These are phyloP conservation scores for Leptobrachium leishanense DNA, from an alignment of 2,113 vertebrate genomes.

Conservation along the genomic window DNA sequence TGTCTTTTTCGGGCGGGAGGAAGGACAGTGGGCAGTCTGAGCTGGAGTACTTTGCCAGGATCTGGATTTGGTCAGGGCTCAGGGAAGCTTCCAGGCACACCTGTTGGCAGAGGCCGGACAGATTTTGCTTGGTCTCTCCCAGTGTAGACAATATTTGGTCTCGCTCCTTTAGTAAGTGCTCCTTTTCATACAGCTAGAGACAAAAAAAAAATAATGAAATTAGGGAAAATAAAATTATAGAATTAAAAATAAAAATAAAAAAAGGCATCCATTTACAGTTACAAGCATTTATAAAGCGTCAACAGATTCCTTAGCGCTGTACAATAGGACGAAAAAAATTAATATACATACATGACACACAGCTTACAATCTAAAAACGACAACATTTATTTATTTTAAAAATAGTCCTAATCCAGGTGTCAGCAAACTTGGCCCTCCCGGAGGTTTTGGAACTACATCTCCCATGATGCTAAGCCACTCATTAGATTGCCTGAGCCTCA, in stretches of 20 bases:
- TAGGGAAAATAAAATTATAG: not conserved
- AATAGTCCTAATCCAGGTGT: too few relatives aligned
- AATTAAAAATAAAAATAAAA: not conserved
- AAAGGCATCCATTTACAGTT: too few relatives aligned
- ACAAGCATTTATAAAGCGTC: too few relatives aligned
- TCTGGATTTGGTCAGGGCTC: constrained; percentile 80
- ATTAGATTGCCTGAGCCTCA: too few relatives aligned
- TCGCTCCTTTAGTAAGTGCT: constrained; percentile 82
- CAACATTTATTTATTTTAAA: too few relatives aligned
- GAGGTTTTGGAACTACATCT: too few relatives aligned
- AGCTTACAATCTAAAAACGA: too few relatives aligned
- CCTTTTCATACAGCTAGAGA: constrained; percentile 83
- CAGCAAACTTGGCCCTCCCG: too few relatives aligned
- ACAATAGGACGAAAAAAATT: too few relatives aligned
- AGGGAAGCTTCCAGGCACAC: constrained; percentile 77
- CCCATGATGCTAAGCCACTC: too few relatives aligned
- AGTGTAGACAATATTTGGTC: constrained; percentile 82
- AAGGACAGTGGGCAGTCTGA: constrained; percentile 77
- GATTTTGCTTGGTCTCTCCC: constrained; percentile 82
- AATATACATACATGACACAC: too few relatives aligned
- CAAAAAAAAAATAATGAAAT: constrained; percentile 2
- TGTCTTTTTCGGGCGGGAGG: constrained; percentile 70
- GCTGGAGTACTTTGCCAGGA: constrained; percentile 81
- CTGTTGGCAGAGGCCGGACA: constrained; percentile 82
- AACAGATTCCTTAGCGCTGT: too few relatives aligned